Evolutionary conservation across 2,888 invertebrate genomes (phyloP), one percentile per base, ranked within the genome.

Genomic region (Drosophila mettleri): DNA sequence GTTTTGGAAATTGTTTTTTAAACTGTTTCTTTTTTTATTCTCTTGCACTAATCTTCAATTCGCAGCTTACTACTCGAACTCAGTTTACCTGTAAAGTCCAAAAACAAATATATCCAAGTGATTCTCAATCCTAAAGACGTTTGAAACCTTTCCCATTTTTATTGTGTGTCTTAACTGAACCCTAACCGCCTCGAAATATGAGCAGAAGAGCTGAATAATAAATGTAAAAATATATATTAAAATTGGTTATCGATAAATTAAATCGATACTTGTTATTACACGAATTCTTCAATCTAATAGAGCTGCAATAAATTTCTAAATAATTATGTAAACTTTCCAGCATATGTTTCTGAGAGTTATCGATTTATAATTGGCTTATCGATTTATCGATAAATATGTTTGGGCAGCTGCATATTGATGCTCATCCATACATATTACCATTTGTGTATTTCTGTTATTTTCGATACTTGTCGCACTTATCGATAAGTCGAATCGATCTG

Each of bases 21-120:
- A 46, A 54, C 20, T 62, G 4, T 79, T 6, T 69, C 8, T 33
- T 20, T 48, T 39, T 39, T 62, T 24, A 54, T 61, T 55, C 51
- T 52, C 66, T 31, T 49, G 29, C 34, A 51, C 16, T 10, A 55
- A 62, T 58, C 18, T 46, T 39, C 57, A 66, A 68, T 61, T 55
- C 52, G 68, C 83, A 84, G 83, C 71, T 52, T 73, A 57, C 77
- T 71, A 80, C 80, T 67, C 88, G 27, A 84, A 84, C 64, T 84
- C 83, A 33, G 69, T 69, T 64, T 84, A 84, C 59, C 76, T 80
- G 14, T 80, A 58, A 69, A 48, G 18, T 22, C 18, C 29, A 12
- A 12, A 2, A n/a, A 33, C 18, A 33, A 29, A 8, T n/a, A 18
- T 29, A 45, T 45, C 45, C 27, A 45, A 53, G 31, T 22, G 24